phyloP scores from a whole-genome alignment of 2,113 vertebrate genomes.

The Malurus cyaneus region DNA sequence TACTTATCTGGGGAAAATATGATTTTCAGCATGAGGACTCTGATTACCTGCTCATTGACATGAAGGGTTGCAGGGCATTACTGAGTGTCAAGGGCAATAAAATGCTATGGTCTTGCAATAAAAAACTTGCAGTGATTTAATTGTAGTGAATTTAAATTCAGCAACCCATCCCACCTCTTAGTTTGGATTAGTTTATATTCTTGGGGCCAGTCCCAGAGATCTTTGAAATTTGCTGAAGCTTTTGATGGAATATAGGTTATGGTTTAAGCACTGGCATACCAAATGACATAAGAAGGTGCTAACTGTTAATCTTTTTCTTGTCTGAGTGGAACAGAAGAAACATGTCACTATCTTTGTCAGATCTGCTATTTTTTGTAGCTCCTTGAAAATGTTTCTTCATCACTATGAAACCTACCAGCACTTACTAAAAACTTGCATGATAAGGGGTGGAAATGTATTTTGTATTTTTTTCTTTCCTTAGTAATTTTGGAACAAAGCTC shows the following conservation, averaged over 20 bases:
- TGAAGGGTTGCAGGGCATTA: not conserved
- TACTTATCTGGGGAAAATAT: not conserved
- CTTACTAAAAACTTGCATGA: not conserved
- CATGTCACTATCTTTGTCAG: not conserved
- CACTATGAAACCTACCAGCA: not conserved
- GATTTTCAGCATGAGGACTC: too few species aligned
- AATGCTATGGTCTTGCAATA: not conserved
- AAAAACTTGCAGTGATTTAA: not conserved
- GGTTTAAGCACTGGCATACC: not conserved
- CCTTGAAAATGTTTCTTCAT: constrained; percentile 2
- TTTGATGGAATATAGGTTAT: not conserved
- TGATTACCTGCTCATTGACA: not conserved
- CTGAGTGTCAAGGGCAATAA: not conserved
- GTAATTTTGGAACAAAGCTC: constrained; percentile 44
- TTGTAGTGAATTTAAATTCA: not conserved
- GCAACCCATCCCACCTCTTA: not conserved
- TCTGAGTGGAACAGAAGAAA: not conserved
- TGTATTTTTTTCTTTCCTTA: not conserved
- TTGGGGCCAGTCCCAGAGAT: not conserved
- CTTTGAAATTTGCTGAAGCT: not conserved
- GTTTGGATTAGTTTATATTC: not conserved
- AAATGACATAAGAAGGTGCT: not conserved
- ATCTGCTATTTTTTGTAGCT: not conserved
- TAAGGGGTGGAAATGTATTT: constrained; percentile 17
- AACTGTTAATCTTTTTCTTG: not conserved